Percentiles rank a stretch among this genome's conserved stretches.
These are phyloP conservation scores for Hippocampus kuda DNA, from an alignment of 2,797 vertebrate species.

Conservation along the genomic window DNA sequence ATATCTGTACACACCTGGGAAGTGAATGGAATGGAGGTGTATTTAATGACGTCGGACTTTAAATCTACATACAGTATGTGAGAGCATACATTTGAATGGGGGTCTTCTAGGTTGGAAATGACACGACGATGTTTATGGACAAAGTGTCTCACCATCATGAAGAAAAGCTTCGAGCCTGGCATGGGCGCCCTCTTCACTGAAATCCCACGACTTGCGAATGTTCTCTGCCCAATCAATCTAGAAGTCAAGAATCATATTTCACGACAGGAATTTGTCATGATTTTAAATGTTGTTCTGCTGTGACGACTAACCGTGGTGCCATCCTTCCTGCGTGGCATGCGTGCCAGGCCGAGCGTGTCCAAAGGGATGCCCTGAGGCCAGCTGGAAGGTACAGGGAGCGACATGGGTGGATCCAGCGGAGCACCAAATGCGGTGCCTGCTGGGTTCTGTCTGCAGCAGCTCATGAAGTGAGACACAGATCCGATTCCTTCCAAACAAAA, in stretches of 20 bases:
- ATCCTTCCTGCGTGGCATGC: conserved; percentile 65
- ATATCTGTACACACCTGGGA: conserved; percentile 60
- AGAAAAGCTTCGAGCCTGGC: conserved; percentile 55
- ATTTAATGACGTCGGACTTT: background rate
- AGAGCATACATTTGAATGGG: background rate
- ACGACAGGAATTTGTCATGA: background rate
- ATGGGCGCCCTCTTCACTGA: conserved; percentile 64
- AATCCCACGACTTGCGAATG: conserved; percentile 65
- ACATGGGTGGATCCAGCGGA: conserved; percentile 52
- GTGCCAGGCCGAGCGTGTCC: conserved; percentile 48
- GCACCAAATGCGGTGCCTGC: conserved; percentile 38
- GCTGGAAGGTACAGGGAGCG: conserved; percentile 50
- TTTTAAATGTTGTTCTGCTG: background rate
- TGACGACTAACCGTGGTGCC: conserved; percentile 55
- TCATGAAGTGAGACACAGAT: conserved; percentile 70
- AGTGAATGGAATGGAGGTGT: background rate
- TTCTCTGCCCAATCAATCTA: conserved; percentile 67
- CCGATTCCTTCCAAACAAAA: conserved; percentile 56
- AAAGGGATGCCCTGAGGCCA: conserved; percentile 55
- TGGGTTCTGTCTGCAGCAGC: conserved; percentile 61
- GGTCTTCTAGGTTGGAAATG: background rate
- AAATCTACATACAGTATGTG: background rate
- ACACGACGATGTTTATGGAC: background rate
- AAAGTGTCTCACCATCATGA: conserved; percentile 51
- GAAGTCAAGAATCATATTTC: background rate